Conservation (phyloP, 2,797 vertebrate species). For the Falco biarmicus region DNA sequence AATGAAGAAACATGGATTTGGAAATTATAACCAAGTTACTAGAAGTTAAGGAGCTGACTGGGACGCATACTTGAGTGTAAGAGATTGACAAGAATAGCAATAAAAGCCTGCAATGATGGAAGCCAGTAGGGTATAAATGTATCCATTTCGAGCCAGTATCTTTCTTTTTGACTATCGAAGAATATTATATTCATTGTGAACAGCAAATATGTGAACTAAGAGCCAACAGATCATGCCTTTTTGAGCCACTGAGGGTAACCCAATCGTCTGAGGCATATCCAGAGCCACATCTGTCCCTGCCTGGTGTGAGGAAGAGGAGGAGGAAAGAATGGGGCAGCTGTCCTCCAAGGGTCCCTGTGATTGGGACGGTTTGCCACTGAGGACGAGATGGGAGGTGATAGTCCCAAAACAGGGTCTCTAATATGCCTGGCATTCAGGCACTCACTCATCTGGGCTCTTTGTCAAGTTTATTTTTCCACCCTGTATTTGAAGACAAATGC, state of each 20-base stretch:
- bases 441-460: background rate
- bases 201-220: background rate
- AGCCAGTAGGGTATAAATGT: background rate
- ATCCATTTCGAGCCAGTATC: background rate
- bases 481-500: background rate
- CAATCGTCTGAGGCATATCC: constrained; percentile 4
- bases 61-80: background rate
- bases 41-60: background rate
- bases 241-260: constrained; percentile 24
- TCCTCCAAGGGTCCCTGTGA: background rate
- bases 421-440: background rate
- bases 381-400: background rate
- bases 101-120: background rate
- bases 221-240: background rate
- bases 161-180: background rate
- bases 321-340: constrained; percentile 62
- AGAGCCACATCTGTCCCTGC: constrained; percentile 61
- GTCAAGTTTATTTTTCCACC: constrained; percentile 10
- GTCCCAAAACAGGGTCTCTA: background rate
- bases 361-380: background rate
- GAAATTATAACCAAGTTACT: background rate
- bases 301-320: background rate
- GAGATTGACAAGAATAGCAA: background rate
- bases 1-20: background rate
- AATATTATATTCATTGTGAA: background rate